phyloP scores from a whole-genome alignment of 2,113 vertebrate genomes.

The Chlorodrepanis virens region DNA sequence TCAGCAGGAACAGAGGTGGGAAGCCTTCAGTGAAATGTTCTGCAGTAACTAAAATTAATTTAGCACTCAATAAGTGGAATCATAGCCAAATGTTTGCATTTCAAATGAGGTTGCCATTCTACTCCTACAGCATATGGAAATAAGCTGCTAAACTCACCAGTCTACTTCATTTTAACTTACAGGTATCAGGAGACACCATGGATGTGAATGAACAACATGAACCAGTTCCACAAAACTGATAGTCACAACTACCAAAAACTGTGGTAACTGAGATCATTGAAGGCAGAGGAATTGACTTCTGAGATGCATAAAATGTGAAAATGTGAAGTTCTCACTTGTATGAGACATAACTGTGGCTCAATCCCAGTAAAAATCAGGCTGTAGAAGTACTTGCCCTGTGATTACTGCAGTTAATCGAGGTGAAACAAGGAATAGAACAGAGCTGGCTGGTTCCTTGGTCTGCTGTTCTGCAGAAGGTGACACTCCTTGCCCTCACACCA shows the following conservation, averaged over 20 bases:
- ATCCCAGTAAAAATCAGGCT: not conserved
- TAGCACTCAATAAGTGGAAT: conserved; percentile 12
- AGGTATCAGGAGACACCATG: not conserved
- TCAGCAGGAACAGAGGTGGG: conserved; percentile 5
- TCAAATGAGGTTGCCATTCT: not conserved
- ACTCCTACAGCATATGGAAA: not conserved
- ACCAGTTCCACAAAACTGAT: not conserved
- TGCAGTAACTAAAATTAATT: conserved; percentile 6
- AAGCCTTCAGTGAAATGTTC: conserved; percentile 7
- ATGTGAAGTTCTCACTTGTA: not conserved
- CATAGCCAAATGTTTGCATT: not conserved
- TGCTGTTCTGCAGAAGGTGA: not conserved
- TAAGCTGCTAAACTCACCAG: not conserved
- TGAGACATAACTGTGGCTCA: not conserved
- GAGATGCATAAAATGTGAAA: not conserved
- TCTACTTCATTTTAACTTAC: not conserved
- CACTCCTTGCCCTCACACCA: not conserved
- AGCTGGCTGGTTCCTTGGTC: not conserved
- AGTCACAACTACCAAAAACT: not conserved
- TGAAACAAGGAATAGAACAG: not conserved
- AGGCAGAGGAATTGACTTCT: not conserved
- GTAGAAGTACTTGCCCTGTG: not conserved
- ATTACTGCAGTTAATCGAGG: not conserved
- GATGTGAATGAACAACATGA: not conserved
- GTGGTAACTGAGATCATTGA: not conserved